Evolutionary conservation across 2,113 vertebrate species (phyloP).

Genomic region (Alces alces): DNA sequence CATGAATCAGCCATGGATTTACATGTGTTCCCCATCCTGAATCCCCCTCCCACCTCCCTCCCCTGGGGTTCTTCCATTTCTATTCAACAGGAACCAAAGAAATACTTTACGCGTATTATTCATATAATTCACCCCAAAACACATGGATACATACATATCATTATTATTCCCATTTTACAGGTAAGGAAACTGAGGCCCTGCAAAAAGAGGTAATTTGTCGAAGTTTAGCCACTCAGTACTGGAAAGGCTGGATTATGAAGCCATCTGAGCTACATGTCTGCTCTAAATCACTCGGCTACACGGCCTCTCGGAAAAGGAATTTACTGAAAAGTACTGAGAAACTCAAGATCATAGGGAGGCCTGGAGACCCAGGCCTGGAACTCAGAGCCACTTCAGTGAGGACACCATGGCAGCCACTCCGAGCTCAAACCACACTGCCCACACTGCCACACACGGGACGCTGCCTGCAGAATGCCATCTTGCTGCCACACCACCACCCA

Average conservation of each 20-base stretch:
- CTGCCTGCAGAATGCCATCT: neutral
- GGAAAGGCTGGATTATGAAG: neutral
- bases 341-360: neutral
- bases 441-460: rapidly evolving
- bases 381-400: neutral
- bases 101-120: neutral
- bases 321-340: neutral
- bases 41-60: too few relatives aligned
- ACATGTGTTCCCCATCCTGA: too few relatives aligned
- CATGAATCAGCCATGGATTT: too few relatives aligned
- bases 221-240: too few relatives aligned
- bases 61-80: neutral
- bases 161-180: neutral
- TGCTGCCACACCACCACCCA: neutral
- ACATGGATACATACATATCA: neutral
- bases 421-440: too few relatives aligned
- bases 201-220: neutral
- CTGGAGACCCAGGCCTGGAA: neutral
- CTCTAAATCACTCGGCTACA: neutral
- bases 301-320: neutral
- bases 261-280: neutral
- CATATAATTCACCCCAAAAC: neutral
- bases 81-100: neutral
- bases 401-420: rapidly evolving
- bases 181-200: neutral